These are phyloP conservation scores for Choloepus didactylus DNA, from an alignment of 2,797 vertebrate genomes.

Conservation along the genomic window DNA sequence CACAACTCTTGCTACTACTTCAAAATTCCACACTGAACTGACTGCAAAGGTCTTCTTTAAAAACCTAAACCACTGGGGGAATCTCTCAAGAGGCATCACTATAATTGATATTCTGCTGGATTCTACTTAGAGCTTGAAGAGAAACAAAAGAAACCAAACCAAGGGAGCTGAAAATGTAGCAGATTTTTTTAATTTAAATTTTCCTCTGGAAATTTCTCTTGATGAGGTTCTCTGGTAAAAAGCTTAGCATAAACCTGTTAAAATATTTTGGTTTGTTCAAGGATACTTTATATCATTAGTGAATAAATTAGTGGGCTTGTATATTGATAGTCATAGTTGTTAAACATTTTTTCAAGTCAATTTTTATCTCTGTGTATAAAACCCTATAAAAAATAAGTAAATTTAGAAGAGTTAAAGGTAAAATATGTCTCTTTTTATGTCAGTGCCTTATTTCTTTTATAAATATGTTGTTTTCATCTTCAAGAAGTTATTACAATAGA, in stretches of 20 bases:
- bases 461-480: slow-evolving; percentile 38
- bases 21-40: neutral
- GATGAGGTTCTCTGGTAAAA: neutral
- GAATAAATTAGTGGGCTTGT: slow-evolving; percentile 19
- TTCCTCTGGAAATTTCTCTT: neutral
- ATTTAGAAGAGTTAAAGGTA: neutral
- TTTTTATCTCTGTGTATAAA: slow-evolving; percentile 12
- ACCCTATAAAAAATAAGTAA: neutral
- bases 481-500: neutral
- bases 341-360: neutral
- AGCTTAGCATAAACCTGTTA: neutral
- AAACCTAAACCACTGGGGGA: neutral
- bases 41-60: neutral
- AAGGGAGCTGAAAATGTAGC: neutral
- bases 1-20: neutral
- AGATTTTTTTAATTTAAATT: neutral
- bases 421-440: slow-evolving; percentile 37
- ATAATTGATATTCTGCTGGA: neutral
- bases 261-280: neutral
- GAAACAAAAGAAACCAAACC: neutral
- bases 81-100: neutral
- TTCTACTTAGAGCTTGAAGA: neutral
- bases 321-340: slow-evolving; percentile 13
- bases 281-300: neutral
- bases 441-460: slow-evolving; percentile 17